These are phyloP conservation scores for Yponomeuta sedellus DNA, from an alignment of 2,888 invertebrate genomes.

Conservation along the genomic window DNA sequence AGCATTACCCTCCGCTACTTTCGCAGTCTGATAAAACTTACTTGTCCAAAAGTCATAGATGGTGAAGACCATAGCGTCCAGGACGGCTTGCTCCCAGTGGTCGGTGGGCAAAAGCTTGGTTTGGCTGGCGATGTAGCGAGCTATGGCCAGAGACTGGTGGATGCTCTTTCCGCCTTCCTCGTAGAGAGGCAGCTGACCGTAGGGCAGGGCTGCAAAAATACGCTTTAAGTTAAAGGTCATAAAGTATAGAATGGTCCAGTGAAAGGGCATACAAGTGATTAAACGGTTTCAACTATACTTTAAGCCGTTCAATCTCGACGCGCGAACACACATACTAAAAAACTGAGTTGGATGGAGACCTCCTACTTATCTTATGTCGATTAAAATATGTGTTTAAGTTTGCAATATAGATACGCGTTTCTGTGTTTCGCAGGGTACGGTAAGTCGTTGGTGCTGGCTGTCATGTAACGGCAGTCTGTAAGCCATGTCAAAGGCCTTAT, in stretches of 20 bases:
- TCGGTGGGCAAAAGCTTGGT: conserved; percentile 62
- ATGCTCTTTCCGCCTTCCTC: conserved; percentile 44
- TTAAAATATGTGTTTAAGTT: no score
- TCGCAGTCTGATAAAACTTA: conserved; percentile 35
- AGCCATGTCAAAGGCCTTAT: no score
- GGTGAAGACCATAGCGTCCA: conserved; percentile 61
- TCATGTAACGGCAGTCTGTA: no score
- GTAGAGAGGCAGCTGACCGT: conserved; percentile 52
- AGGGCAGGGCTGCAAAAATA: conserved; percentile 40
- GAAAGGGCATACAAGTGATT: no score
- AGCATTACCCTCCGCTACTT: neutral
- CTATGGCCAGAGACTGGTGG: conserved; percentile 64
- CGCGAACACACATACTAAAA: no score
- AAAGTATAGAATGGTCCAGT: neutral
- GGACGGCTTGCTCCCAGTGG: conserved; percentile 61
- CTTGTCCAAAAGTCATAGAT: conserved; percentile 67
- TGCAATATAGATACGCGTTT: no score
- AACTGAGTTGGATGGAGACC: no score
- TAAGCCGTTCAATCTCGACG: no score
- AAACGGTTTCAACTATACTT: no score
- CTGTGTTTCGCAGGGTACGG: no score
- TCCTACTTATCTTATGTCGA: no score
- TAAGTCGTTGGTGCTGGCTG: no score
- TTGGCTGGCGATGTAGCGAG: conserved; percentile 68
- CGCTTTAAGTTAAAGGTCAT: neutral